Conservation (phyloP, 2,797 vertebrate species). For the Hippocampus kuda region DNA sequence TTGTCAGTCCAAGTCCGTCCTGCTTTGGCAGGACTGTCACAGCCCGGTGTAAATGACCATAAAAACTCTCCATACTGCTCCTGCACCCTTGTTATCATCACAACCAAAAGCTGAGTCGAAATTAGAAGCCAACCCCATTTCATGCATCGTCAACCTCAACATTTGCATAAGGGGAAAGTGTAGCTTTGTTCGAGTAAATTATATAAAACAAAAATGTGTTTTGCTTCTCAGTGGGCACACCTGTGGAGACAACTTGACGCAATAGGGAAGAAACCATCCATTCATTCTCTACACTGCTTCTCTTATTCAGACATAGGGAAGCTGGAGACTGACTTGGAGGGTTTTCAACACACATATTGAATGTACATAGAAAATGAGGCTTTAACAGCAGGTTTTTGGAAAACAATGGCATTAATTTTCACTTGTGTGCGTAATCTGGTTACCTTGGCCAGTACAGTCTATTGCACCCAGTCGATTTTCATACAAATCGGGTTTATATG, state of each 20-base stretch:
- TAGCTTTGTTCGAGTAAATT: slow-evolving; percentile 43
- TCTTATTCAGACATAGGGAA: background rate
- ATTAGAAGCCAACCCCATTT: slow-evolving; percentile 59
- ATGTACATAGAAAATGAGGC: background rate
- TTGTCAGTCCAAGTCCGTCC: background rate
- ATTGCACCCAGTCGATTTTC: background rate
- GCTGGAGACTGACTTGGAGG: background rate
- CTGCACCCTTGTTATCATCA: slow-evolving; percentile 18
- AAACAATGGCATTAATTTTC: background rate
- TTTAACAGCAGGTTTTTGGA: background rate
- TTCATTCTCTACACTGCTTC: background rate
- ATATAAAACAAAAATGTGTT: slow-evolving; percentile 27
- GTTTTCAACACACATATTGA: background rate
- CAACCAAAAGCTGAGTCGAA: slow-evolving; percentile 37
- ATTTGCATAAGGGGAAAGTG: slow-evolving; percentile 43
- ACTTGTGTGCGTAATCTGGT: background rate
- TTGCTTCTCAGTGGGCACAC: background rate
- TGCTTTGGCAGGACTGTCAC: background rate
- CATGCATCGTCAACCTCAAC: slow-evolving; percentile 52
- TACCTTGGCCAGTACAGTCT: background rate
- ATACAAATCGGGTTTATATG: background rate
- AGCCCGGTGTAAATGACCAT: background rate
- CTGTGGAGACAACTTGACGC: background rate
- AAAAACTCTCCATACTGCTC: slow-evolving; percentile 31
- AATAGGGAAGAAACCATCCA: background rate